A percentile compares a stretch with the other conserved stretches of the same genome.
Evolutionary conservation across 2,888 invertebrate species (phyloP).

Genomic region (Pogonocherus hispidulus): DNA sequence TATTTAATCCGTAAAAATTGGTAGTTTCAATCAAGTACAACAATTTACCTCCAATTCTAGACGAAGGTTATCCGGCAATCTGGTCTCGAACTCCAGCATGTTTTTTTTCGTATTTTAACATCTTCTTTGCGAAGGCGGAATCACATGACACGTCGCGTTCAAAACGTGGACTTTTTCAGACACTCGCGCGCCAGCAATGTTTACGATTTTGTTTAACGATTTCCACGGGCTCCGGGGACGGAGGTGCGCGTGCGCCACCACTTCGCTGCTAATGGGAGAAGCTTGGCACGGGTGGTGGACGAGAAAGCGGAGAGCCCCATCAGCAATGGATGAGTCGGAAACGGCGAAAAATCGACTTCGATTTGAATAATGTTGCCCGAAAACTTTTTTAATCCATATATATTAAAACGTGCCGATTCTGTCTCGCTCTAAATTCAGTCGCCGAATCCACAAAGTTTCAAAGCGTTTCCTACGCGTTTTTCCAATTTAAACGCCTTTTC

Average conservation of each 20-base stretch:
- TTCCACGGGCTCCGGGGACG: background rate
- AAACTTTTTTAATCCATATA: too few relatives aligned
- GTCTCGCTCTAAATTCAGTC: too few relatives aligned
- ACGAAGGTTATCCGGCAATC: slow-evolving; percentile 46
- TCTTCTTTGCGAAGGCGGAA: slow-evolving; percentile 5
- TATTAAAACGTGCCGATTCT: too few relatives aligned
- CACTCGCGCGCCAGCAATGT: slow-evolving; percentile 43
- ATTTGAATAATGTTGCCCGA: too few relatives aligned
- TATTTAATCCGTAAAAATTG: background rate
- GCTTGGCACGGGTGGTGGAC: background rate
- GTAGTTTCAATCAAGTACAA: background rate
- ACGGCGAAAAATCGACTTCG: too few relatives aligned
- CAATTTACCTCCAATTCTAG: slow-evolving; percentile 47
- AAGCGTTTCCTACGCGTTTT: too few relatives aligned
- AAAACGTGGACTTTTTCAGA: slow-evolving; percentile 38
- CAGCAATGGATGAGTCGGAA: too few relatives aligned
- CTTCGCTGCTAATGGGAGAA: background rate
- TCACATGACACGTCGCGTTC: slow-evolving; percentile 42
- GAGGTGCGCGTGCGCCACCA: background rate
- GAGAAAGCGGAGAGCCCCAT: background rate
- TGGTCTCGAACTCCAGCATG: slow-evolving; percentile 39
- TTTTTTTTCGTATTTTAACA: slow-evolving; percentile 23
- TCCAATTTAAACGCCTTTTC: too few relatives aligned
- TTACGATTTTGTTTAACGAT: slow-evolving; percentile 45
- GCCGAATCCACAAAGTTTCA: too few relatives aligned